Conservation (phyloP, 2,888 invertebrate genomes). For the Mesopsocus fuscifrons region DNA sequence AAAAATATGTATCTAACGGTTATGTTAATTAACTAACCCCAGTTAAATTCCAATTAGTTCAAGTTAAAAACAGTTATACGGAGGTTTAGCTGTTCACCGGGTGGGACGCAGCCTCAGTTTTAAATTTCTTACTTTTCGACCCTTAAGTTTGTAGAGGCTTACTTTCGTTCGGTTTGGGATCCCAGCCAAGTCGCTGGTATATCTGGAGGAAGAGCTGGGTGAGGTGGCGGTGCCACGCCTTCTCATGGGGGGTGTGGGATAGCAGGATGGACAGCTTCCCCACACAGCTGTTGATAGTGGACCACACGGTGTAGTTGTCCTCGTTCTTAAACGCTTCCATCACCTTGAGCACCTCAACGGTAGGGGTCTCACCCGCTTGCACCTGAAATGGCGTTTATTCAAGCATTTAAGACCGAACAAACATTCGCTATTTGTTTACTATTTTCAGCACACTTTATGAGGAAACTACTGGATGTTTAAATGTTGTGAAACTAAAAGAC, state of each 20-base stretch:
- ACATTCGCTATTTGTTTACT: too few species aligned
- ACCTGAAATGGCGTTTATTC: conserved; percentile 27
- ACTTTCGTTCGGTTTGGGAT: conserved; percentile 60
- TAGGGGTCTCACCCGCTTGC: conserved; percentile 65
- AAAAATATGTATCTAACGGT: too few species aligned
- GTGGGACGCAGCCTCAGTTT: too few species aligned
- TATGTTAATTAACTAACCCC: too few species aligned
- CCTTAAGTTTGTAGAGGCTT: conserved; percentile 13
- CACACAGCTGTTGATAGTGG: conserved; percentile 57
- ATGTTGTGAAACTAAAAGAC: too few species aligned
- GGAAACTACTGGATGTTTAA: too few species aligned
- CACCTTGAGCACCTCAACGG: conserved; percentile 65
- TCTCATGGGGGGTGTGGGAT: conserved; percentile 57
- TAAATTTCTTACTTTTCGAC: too few species aligned
- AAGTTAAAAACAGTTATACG: too few species aligned
- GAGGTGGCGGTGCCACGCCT: conserved; percentile 54
- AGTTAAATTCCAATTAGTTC: not conserved
- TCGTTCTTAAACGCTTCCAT: conserved; percentile 71
- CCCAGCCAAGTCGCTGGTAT: conserved; percentile 65
- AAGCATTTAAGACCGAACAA: too few species aligned
- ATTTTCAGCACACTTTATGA: too few species aligned
- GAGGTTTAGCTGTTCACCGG: too few species aligned
- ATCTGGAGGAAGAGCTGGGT: conserved; percentile 53
- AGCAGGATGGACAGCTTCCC: conserved; percentile 56
- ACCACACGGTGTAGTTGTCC: conserved; percentile 88